Base-by-base conservation (phyloP, 2,888 invertebrate species). In the Drosophila fungiperda region DNA sequence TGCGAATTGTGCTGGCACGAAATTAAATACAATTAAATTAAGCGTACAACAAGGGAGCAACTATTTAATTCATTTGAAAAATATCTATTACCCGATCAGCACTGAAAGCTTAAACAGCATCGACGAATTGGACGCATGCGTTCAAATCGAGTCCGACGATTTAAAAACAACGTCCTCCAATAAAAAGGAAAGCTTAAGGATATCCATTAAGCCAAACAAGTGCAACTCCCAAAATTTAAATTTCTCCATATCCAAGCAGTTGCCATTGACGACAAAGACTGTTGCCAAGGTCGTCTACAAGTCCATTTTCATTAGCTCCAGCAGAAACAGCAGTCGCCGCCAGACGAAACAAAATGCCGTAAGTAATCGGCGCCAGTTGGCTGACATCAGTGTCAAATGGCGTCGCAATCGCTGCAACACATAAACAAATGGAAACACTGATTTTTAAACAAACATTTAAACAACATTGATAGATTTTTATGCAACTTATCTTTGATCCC, bases 11-110 rank as follows among this genome's bases (percentile, higher is more conserved):
- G 33, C 26, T 32, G 17, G 15, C 3, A 42, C 11, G 20, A 76
- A 55, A 54, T 78, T 78, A 48, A 77, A 73, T 65, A 70, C 68
- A 55, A 58, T 78, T 78, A 50, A 77, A 73, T 63, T 73, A 70
- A 78, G 68, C 71, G 67, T 0, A 82, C 72, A 40, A 64, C 79
- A 35, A 77, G 70, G 40, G 62, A 45, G 11, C 58, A 65, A 26
- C 17, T 55, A 15, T 57, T 65, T 1, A 59, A 68, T 48, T 36
- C 48, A 33, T 36, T 50, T 59, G 65, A 72, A 50, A 1, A 65
- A 70, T 26, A 49, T 52, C 23, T 71, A 12, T 58, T 57, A 23
- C 17, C 35, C 55, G 9, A 60, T 23, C 20, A 15, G 45, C 7
- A 45, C 20, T 23, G 23, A 45, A 23, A 15, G 15, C 20, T 7